A percentile compares a stretch with the other conserved stretches of the same genome.
Conservation (phyloP, 2,797 vertebrate species). For the Danio albolineatus region DNA sequence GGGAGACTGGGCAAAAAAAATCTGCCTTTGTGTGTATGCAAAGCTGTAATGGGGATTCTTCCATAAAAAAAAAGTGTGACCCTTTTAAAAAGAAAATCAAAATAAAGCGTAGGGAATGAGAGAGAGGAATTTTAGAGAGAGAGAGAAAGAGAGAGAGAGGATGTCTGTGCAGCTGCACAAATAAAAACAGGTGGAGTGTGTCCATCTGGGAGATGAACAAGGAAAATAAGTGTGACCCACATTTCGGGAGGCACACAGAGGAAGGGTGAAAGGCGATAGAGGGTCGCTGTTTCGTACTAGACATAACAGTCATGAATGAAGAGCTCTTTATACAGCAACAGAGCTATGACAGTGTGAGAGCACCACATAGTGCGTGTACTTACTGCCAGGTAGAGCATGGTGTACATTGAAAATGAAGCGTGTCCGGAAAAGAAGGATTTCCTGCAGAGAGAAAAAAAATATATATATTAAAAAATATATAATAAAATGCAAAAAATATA, state of each 20-base stretch:
- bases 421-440: slow-evolving; percentile 99
- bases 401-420: slow-evolving; percentile 96
- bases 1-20: slow-evolving; percentile 6
- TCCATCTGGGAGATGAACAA: slow-evolving; percentile 59
- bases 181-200: slow-evolving; percentile 68
- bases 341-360: slow-evolving; percentile 23
- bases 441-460: slow-evolving; percentile 69
- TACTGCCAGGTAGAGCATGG: slow-evolving; percentile 98
- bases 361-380: slow-evolving; percentile 74
- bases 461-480: slow-evolving; percentile 5
- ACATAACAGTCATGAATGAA: slow-evolving; percentile 8
- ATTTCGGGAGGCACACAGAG: slow-evolving; percentile 34
- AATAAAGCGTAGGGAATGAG: slow-evolving; percentile 26
- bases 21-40: slow-evolving; percentile 23
- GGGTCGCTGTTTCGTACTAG: slow-evolving; percentile 3
- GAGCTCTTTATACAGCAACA: not conserved
- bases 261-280: slow-evolving; percentile 17
- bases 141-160: slow-evolving; percentile 58
- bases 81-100: slow-evolving; percentile 1
- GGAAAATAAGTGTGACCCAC: slow-evolving; percentile 58
- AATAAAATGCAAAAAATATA: not conserved
- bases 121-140: slow-evolving; percentile 40
- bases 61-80: slow-evolving; percentile 2
- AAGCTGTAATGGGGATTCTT: not conserved
- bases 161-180: slow-evolving; percentile 68